Percentiles rank a stretch among this genome's conserved stretches.
phyloP scores from a whole-genome alignment of 2,113 vertebrate genomes.

The Myrmecophaga tridactyla region DNA sequence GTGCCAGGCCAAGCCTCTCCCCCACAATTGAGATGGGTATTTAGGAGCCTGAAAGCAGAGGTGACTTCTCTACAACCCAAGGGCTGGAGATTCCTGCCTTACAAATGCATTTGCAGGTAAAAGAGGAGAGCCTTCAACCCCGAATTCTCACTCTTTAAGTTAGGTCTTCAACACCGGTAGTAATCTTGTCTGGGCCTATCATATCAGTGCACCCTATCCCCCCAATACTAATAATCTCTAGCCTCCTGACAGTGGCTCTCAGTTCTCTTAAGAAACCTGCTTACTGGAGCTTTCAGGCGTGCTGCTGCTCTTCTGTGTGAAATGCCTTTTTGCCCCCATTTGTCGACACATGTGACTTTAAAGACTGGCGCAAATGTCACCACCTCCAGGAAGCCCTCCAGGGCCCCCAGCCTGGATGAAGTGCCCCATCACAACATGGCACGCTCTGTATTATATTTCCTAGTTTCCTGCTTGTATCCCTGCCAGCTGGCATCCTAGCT shows the following conservation, averaged over 20 bases:
- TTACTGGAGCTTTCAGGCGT: background rate
- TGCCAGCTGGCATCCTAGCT: background rate
- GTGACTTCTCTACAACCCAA: background rate
- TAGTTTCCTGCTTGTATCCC: background rate
- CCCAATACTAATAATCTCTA: background rate
- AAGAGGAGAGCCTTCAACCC: background rate
- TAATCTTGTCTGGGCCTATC: background rate
- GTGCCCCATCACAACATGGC: fast-evolving
- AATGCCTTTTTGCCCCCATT: background rate
- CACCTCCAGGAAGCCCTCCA: background rate
- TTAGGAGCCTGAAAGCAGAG: background rate
- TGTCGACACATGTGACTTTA: background rate
- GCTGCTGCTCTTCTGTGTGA: background rate
- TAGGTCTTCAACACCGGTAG: too few relatives aligned
- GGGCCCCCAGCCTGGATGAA: background rate
- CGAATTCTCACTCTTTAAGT: background rate
- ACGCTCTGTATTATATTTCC: background rate
- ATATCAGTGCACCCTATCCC: background rate
- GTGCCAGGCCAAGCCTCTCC: background rate
- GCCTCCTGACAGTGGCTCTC: background rate
- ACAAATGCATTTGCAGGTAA: background rate
- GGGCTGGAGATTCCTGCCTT: background rate
- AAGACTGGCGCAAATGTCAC: background rate
- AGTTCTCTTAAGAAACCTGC: too few relatives aligned
- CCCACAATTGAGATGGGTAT: fast-evolving